Evolutionary conservation across 2,888 invertebrate species (phyloP).

Genomic region (Cataglyphis livida): DNA sequence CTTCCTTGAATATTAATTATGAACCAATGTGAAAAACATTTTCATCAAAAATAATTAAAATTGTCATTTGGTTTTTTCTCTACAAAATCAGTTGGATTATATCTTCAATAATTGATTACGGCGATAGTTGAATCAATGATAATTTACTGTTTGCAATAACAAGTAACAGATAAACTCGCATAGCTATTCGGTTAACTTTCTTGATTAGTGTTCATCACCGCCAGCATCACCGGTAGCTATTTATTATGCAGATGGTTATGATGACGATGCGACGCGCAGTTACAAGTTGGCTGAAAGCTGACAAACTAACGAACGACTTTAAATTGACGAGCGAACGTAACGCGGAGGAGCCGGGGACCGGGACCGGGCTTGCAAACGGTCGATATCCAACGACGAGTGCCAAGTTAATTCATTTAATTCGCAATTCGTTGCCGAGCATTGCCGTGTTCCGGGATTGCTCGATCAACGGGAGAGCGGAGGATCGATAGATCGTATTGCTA

Average conservation of each 20-base stretch:
- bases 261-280: slow-evolving; percentile 44
- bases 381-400: slow-evolving; percentile 31
- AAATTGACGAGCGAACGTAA: slow-evolving; percentile 45
- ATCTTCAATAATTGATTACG: not conserved
- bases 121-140: slow-evolving; percentile 7
- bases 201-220: slow-evolving; percentile 36
- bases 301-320: slow-evolving; percentile 48
- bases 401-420: slow-evolving; percentile 49
- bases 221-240: slow-evolving; percentile 38
- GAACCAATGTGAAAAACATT: not conserved
- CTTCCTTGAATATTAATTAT: not conserved
- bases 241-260: slow-evolving; percentile 52
- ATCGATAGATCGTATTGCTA: slow-evolving; percentile 47
- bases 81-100: slow-evolving; percentile 8
- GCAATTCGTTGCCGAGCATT: slow-evolving; percentile 32
- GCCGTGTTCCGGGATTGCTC: slow-evolving; percentile 22
- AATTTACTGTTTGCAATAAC: slow-evolving; percentile 32
- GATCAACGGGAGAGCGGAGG: slow-evolving; percentile 1
- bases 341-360: slow-evolving; percentile 18
- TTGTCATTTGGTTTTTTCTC: not conserved
- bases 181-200: slow-evolving; percentile 36
- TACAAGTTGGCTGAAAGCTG: slow-evolving; percentile 50
- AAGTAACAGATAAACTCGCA: slow-evolving; percentile 34
- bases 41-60: not conserved
- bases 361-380: slow-evolving; percentile 16